Evolutionary conservation across 1,140 invertebrate species (phyloP).

Genomic region (Pseudomyrmex cubaensis): DNA sequence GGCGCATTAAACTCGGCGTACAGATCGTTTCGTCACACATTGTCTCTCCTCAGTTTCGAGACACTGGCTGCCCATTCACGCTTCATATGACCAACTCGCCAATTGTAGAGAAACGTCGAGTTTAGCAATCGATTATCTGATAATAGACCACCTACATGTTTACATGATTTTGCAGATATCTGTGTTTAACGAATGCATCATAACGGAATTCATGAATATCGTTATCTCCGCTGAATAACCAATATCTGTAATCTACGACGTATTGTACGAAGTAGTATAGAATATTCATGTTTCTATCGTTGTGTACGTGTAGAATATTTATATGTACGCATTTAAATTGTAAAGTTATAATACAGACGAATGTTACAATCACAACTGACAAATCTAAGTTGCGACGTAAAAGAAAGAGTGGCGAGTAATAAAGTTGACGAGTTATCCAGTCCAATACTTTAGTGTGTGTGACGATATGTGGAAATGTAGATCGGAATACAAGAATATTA

Average conservation of each 20-base stretch:
- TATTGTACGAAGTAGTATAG: neutral
- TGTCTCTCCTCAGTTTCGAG: constrained; percentile 1
- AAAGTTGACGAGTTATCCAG: no score
- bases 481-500: neutral
- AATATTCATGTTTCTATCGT: constrained; percentile 29
- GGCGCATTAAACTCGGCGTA: constrained; percentile 46
- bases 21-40: neutral
- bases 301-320: no score
- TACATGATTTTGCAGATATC: neutral
- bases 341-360: no score
- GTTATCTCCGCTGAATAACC: neutral
- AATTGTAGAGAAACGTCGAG: neutral
- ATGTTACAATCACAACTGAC: no score
- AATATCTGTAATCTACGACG: neutral
- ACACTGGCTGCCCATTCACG: neutral
- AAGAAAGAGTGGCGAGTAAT: no score
- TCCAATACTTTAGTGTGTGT: no score
- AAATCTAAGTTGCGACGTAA: no score
- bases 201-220: neutral
- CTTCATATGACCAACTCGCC: neutral
- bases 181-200: neutral
- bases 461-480: no score
- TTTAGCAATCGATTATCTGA: neutral
- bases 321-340: no score
- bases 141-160: neutral